phyloP scores from a whole-genome alignment of 2,888 invertebrate species.

The Cephus pygmeus region DNA sequence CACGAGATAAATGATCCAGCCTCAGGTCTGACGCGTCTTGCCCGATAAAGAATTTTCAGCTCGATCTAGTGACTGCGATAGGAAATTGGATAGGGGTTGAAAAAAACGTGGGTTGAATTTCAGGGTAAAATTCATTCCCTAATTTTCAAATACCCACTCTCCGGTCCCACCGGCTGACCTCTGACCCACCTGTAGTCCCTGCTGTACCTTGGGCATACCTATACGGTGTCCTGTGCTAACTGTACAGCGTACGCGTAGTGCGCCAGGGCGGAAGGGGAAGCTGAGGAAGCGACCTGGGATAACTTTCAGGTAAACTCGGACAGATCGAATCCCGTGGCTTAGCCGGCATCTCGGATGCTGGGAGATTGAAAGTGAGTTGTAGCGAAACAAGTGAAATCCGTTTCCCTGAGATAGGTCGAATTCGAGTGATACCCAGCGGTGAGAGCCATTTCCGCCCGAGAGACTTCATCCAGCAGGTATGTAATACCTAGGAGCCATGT shows the following conservation, averaged over 20 bases:
- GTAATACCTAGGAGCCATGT: not conserved
- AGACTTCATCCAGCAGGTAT: not conserved
- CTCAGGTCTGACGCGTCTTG: not conserved
- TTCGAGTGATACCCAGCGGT: not conserved
- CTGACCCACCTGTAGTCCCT: not conserved
- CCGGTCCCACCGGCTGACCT: not conserved
- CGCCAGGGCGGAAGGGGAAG: not conserved
- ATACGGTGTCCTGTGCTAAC: not conserved
- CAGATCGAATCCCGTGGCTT: not conserved
- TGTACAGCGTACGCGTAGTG: not conserved
- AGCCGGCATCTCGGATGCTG: not conserved
- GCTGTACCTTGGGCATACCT: not conserved
- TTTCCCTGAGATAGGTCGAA: not conserved
- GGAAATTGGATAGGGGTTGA: too few species aligned
- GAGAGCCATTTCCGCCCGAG: not conserved
- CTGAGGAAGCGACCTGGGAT: not conserved
- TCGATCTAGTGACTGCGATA: too few species aligned
- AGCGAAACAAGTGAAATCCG: not conserved
- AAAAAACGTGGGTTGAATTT: not conserved
- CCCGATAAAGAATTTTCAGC: not conserved
- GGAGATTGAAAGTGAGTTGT: not conserved
- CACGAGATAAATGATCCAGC: not conserved
- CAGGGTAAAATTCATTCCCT: not conserved
- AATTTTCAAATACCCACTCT: not conserved
- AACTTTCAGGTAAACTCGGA: not conserved